Evolutionary conservation across 2,888 invertebrate genomes (phyloP).

Genomic region (Spilosoma lubricipeda): DNA sequence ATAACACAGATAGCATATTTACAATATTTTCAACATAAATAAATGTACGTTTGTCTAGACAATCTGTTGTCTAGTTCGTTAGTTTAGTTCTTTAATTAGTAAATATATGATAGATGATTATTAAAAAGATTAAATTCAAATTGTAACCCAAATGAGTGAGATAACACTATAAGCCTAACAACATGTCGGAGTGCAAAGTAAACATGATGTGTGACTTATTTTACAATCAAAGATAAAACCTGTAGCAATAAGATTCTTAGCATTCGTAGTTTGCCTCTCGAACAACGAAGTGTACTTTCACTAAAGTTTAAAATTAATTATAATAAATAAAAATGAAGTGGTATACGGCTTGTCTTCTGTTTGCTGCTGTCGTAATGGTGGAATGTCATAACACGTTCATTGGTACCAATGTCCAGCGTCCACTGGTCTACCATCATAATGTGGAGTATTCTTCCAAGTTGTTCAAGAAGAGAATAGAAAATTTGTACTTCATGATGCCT

Average conservation of each 20-base stretch:
- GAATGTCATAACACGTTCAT: conserved; percentile 68
- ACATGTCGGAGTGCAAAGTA: not conserved
- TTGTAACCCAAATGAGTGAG: not conserved
- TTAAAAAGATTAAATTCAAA: not conserved
- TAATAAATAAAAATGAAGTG: conserved; percentile 53
- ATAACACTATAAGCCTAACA: not conserved
- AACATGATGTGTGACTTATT: conserved; percentile 2
- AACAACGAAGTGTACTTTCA: not conserved
- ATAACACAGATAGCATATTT: too few species aligned
- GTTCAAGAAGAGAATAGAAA: conserved; percentile 69
- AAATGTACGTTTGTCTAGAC: too few species aligned
- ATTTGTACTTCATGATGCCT: conserved; percentile 59
- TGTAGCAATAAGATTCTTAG: too few species aligned
- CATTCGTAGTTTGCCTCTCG: not conserved
- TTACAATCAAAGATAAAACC: conserved; percentile 2
- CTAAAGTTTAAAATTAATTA: not conserved
- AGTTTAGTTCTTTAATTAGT: not conserved
- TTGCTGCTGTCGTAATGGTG: conserved; percentile 55
- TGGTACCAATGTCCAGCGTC: conserved; percentile 66
- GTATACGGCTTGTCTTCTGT: conserved; percentile 43
- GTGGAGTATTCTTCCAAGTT: conserved; percentile 53
- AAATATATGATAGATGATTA: not conserved
- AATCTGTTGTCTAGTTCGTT: too few species aligned
- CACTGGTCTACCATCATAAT: conserved; percentile 57
- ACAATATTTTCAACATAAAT: too few species aligned